A percentile compares a stretch with the other conserved stretches of the same genome.
These are phyloP conservation scores for Micromussa lordhowensis DNA, from an alignment of 92 coral and sea anemone species.

Conservation along the genomic window DNA sequence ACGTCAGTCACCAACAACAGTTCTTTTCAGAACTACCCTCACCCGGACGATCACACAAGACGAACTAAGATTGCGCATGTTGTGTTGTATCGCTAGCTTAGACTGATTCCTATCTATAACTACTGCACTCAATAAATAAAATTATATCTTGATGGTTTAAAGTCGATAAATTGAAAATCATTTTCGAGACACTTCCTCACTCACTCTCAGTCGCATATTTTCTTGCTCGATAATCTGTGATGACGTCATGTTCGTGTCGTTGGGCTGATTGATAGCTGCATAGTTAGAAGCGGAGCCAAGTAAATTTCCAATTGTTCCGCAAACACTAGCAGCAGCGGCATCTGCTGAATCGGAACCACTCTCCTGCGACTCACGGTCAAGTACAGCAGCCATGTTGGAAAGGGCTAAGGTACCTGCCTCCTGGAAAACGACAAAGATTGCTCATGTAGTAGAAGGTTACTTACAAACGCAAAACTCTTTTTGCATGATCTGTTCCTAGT, in stretches of 20 bases:
- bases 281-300: constrained; percentile 61
- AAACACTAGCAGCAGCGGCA: constrained; percentile 47
- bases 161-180: not conserved
- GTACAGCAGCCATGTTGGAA: constrained; percentile 9
- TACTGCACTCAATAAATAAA: too few relatives aligned
- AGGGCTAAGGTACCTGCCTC: constrained; percentile 31
- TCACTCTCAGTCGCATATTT: not conserved
- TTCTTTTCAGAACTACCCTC: too few relatives aligned
- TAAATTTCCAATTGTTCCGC: constrained; percentile 66
- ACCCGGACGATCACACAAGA: too few relatives aligned
- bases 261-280: constrained; percentile 48
- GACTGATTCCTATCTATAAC: too few relatives aligned
- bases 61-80: too few relatives aligned
- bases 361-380: constrained; percentile 39
- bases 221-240: not conserved
- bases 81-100: too few relatives aligned
- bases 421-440: not conserved
- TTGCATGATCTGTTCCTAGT: not conserved
- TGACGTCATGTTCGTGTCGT: constrained; percentile 26
- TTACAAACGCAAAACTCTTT: not conserved
- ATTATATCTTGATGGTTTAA: too few relatives aligned
- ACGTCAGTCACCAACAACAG: too few relatives aligned
- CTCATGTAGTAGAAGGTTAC: not conserved
- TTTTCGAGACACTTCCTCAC: not conserved
- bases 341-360: constrained; percentile 58